Evolutionary conservation across 1,140 invertebrate species (phyloP).

Genomic region (Drosophila erecta): DNA sequence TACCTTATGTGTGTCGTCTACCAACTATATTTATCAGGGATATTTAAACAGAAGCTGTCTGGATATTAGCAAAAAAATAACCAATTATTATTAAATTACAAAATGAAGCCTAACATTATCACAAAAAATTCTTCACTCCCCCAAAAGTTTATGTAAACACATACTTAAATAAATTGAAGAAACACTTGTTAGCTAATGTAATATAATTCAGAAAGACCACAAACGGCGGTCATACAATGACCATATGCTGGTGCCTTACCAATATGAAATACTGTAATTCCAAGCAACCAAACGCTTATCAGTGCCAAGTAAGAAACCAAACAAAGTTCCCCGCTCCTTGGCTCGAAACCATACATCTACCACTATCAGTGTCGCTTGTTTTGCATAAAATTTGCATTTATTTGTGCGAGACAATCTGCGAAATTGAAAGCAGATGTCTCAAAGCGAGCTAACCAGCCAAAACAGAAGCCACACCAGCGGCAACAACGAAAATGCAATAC

Average conservation of each 20-base stretch:
- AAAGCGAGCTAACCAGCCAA: conserved; percentile 21
- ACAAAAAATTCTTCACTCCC: no score
- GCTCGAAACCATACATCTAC: conserved; percentile 19
- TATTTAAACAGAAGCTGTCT: no score
- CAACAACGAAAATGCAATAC: conserved; percentile 46
- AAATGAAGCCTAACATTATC: no score
- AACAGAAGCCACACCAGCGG: conserved; percentile 10
- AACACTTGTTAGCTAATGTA: no score
- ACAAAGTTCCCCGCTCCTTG: background rate
- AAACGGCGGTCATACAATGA: no score
- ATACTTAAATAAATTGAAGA: no score
- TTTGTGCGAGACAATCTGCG: conserved; percentile 57
- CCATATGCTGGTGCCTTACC: conserved; percentile 17
- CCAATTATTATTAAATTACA: no score
- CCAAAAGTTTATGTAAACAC: no score
- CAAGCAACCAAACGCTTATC: conserved; percentile 4
- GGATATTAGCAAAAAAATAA: no score
- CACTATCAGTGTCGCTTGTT: conserved; percentile 52
- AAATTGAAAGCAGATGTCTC: conserved; percentile 73
- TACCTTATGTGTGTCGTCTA: no score
- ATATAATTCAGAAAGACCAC: no score
- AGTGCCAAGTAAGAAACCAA: conserved; percentile 18
- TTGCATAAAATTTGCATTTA: conserved; percentile 78
- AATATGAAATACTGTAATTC: conserved; percentile 39
- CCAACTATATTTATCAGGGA: no score